phyloP scores from a whole-genome alignment of 2,113 vertebrate species.

The Pseudorasbora parva region DNA sequence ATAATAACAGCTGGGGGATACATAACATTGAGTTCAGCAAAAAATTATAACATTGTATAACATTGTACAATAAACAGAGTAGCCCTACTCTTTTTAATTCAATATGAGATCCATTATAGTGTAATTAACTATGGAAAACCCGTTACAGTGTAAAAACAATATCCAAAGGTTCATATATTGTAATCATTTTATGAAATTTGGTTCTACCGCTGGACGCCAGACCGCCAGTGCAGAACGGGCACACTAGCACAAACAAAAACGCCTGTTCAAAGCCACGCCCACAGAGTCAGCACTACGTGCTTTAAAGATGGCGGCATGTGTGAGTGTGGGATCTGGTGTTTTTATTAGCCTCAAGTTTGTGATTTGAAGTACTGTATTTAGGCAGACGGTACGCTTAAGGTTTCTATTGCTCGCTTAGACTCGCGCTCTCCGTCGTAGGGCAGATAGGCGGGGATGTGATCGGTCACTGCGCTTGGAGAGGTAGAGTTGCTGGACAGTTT shows the following conservation, averaged over 20 bases:
- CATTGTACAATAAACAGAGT: not conserved
- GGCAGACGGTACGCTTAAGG: no score
- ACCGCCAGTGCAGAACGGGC: not conserved
- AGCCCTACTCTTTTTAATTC: not conserved
- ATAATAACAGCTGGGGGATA: not conserved
- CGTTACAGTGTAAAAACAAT: not conserved
- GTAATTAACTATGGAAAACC: not conserved
- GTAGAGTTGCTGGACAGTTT: slow-evolving; percentile 28
- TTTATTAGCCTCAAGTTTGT: slow-evolving; percentile 14
- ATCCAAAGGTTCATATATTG: not conserved
- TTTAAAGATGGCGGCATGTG: slow-evolving; percentile 54
- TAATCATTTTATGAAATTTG: not conserved
- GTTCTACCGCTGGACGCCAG: not conserved
- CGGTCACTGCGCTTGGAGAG: not conserved
- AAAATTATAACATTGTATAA: not conserved
- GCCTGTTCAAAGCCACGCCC: slow-evolving; percentile 26
- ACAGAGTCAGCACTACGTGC: slow-evolving; percentile 41
- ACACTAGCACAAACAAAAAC: not conserved
- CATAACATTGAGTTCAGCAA: not conserved
- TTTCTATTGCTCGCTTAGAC: not conserved
- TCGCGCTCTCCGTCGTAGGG: not conserved
- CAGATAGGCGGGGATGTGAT: slow-evolving; percentile 14
- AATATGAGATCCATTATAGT: not conserved
- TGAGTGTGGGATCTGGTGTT: slow-evolving; percentile 57
- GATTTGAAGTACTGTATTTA: slow-evolving; percentile 1